A percentile compares a stretch with the other conserved stretches of the same genome.
Conservation (phyloP, 2,113 vertebrate genomes). For the Otis tarda region DNA sequence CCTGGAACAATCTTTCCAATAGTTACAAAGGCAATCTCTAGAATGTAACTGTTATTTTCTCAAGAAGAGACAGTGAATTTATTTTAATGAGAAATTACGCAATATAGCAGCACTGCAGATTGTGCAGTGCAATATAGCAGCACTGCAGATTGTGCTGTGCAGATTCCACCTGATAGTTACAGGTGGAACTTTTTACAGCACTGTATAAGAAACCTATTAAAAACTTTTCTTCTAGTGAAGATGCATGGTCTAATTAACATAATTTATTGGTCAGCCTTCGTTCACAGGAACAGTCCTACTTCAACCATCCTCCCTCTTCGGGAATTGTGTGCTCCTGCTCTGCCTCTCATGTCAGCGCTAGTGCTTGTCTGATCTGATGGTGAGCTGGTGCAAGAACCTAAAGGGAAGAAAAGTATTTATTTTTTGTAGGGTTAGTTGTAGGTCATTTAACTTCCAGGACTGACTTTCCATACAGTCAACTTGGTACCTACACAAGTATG, state of each 20-base stretch:
- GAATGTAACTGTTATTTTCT: neutral
- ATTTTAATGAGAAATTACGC: neutral
- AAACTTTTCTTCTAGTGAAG: neutral
- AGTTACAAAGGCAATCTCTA: neutral
- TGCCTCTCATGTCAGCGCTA: neutral
- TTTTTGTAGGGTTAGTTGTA: neutral
- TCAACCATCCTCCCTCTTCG: neutral
- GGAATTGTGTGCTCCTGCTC: neutral
- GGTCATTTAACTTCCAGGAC: neutral
- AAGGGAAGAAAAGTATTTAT: neutral
- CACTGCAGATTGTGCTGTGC: too few species aligned
- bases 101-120: neutral
- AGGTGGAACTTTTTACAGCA: neutral
- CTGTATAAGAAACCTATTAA: neutral
- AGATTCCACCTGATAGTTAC: neutral
- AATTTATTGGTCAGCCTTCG: neutral
- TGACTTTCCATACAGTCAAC: neutral
- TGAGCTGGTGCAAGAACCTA: neutral
- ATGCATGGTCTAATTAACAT: neutral
- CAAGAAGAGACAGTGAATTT: neutral
- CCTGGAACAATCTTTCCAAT: neutral
- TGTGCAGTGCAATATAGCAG: neutral
- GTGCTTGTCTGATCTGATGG: accelerated
- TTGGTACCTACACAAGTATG: neutral
- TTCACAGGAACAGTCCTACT: neutral